Evolutionary conservation across 2,797 vertebrate genomes (phyloP).

Genomic region (Anguilla marmorata): DNA sequence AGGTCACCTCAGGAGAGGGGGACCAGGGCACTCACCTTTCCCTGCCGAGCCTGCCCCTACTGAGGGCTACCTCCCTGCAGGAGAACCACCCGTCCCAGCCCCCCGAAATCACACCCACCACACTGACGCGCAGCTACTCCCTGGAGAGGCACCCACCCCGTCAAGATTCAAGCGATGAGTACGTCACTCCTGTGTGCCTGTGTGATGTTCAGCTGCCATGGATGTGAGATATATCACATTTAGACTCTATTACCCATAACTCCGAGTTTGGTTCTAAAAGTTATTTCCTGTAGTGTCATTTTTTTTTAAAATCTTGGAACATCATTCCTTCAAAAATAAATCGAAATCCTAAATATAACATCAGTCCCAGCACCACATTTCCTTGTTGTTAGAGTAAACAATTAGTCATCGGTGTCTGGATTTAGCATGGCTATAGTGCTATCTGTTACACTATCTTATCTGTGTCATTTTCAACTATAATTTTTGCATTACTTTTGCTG

Average conservation of each 20-base stretch:
- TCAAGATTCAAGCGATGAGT: conserved; percentile 63
- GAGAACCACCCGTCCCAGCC: conserved; percentile 64
- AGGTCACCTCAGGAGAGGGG: conserved; percentile 43
- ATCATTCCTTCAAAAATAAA: background rate
- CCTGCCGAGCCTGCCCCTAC: conserved; percentile 66
- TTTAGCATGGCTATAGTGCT: background rate
- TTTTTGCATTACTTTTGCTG: background rate
- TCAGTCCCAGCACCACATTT: background rate
- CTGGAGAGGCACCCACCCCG: conserved; percentile 65
- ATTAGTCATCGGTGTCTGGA: background rate
- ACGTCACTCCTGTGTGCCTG: conserved; percentile 13
- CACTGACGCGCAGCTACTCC: conserved; percentile 70
- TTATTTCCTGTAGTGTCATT: background rate
- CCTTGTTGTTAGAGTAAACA: background rate
- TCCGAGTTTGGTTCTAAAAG: background rate
- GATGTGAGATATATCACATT: background rate
- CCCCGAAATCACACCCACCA: conserved; percentile 46
- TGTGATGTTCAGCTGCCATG: background rate
- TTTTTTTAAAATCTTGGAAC: background rate
- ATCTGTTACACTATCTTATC: background rate
- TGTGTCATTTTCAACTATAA: background rate
- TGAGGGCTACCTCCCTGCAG: conserved; percentile 76
- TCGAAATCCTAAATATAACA: background rate
- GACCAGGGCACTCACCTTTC: conserved; percentile 52
- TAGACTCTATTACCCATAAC: background rate